Evolutionary conservation across 1,140 invertebrate genomes (phyloP), one percentile per base, ranked within the genome.

Genomic region (Drosophila sp.): DNA sequence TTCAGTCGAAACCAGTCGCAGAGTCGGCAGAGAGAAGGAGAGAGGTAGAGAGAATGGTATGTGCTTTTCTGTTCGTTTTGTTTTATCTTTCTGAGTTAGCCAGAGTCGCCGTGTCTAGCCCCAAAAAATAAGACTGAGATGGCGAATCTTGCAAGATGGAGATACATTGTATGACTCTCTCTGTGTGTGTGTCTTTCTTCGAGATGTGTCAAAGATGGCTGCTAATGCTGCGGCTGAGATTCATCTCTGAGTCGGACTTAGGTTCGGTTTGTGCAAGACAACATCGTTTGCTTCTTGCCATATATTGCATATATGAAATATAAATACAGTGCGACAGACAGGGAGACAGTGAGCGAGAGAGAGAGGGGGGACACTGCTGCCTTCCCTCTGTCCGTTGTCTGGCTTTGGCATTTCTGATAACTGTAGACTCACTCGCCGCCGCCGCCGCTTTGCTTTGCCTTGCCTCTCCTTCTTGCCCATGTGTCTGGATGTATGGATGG

Each of bases 371-470:
- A 27, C 50, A 32, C 35, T 10, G 38, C 44, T 11, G 29, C 6
- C 7, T 33, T 4, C 54, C 2, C 50, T 66, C 35, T 40, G 29
- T 67, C 10, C 47, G 35, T 35, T 33, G 25, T 38, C 47, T 60
- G 56, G 56, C 56, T n/a, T 58, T 58, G 56, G 35, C 66, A 77
- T 70, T 77, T 61, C 40, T 73, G 83, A 87, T 76, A 79, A 79
- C 85, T 87, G 67, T 75, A 74, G 69, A 75, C 78, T 60, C 73
- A 41, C 41, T 70, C 25, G 62, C 54, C 65, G 47, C 35, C 35
- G 64, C 75, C 73, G 76, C 38, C 70, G 47, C 62, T n/a, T 8
- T 4, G 41, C 17, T 23, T 50, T 25, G 17, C 8, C 11, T 41
- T n/a, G 11, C 44, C 44, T 27, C 23, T 25, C 4, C 4, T 7